Evolutionary conservation across 1,140 invertebrate genomes (phyloP).

Genomic region (Papilio helenus): DNA sequence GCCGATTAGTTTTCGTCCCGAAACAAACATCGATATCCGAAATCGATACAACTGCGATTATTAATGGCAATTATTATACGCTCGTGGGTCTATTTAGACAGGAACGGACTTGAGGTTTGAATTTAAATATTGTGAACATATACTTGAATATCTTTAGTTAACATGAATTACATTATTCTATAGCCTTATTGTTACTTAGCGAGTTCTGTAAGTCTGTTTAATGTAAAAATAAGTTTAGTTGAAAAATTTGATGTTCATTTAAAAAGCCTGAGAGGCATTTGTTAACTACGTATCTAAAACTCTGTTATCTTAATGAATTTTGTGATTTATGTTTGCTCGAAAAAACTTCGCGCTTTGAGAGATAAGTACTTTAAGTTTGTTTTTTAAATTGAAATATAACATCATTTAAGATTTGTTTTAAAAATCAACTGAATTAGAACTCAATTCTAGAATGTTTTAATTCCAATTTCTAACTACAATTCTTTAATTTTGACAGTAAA

Average conservation of each 20-base stretch:
- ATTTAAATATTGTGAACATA: not conserved
- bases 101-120: not conserved
- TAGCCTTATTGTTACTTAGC: not conserved
- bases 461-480: too few species aligned
- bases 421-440: not conserved
- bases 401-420: not conserved
- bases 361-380: not conserved
- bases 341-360: constrained; percentile 6
- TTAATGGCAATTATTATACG: constrained; percentile 34
- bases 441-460: too few species aligned
- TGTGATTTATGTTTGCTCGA: constrained; percentile 17
- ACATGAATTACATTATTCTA: too few species aligned
- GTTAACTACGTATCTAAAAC: constrained; percentile 10
- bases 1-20: constrained; percentile 37
- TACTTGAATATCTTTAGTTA: too few species aligned
- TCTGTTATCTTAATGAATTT: constrained; percentile 29
- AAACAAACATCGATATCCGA: constrained; percentile 38
- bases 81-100: constrained; percentile 6
- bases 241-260: constrained; percentile 3
- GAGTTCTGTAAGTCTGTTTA: not conserved
- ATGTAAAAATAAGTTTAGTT: not conserved
- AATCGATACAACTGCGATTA: constrained; percentile 34
- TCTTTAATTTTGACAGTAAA: too few species aligned
- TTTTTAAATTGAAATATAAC: constrained; percentile 11
- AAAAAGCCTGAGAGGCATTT: constrained; percentile 11